Evolutionary conservation across 2,113 vertebrate species (phyloP).

Genomic region (Chaetodon trifascialis): DNA sequence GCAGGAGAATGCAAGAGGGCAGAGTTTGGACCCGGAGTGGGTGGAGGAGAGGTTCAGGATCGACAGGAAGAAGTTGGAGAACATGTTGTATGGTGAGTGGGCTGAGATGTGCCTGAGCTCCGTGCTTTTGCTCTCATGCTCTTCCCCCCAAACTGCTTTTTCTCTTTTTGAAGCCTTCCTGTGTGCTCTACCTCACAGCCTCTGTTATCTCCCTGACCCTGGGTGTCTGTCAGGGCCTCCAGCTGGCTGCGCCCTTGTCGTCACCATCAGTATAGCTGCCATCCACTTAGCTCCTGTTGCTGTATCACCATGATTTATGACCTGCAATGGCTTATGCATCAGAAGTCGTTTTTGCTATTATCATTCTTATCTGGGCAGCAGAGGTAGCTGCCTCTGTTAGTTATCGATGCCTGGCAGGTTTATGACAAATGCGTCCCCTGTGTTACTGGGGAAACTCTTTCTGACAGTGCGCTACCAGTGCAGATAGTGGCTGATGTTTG

Average conservation of each 20-base stretch:
- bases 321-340: conserved; percentile 46
- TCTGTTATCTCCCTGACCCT: conserved; percentile 51
- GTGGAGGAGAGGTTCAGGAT: conserved; percentile 88
- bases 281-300: conserved; percentile 39
- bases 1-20: conserved; percentile 45
- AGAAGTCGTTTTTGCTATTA: conserved; percentile 51
- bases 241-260: conserved; percentile 45
- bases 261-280: conserved; percentile 52
- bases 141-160: background rate
- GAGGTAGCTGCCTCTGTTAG: conserved; percentile 54
- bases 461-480: conserved; percentile 26
- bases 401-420: conserved; percentile 67
- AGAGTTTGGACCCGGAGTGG: conserved; percentile 79
- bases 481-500: conserved; percentile 51
- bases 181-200: background rate
- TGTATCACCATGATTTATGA: conserved; percentile 63
- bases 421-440: conserved; percentile 67
- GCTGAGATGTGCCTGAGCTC: background rate
- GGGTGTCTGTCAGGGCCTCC: conserved; percentile 39
- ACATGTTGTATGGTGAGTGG: conserved; percentile 85
- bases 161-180: conserved; percentile 16
- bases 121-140: background rate
- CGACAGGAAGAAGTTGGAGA: conserved; percentile 87
- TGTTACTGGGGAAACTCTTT: conserved; percentile 42
- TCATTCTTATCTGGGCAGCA: conserved; percentile 56